Evolutionary conservation across 2,797 vertebrate genomes (phyloP), one percentile per base, ranked within the genome.

Genomic region (Artibeus lituratus): DNA sequence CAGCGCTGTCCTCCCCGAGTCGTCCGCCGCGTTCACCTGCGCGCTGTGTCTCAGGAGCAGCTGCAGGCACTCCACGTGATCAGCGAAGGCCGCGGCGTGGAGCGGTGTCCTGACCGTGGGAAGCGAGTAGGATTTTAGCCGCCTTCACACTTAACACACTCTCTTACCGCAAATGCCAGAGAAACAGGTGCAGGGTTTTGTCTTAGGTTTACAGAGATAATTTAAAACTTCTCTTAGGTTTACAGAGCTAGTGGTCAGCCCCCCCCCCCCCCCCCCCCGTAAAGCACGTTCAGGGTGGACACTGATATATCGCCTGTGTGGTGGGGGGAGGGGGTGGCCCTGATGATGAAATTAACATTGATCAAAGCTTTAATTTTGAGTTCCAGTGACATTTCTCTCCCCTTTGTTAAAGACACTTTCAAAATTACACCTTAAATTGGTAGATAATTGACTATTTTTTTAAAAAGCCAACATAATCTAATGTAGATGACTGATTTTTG

Each of bases 81-180:
- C 99, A 0, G 98, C 98, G 7, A 99, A 99, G 2, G 99, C 99
- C 10, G 99, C 99, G 0, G 99, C 99, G 0, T 99, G 99, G 73
- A 99, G 99, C 39, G 99, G 99, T 0, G 99, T 99, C 97, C 99
- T 99, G 29, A 53, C 59, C 24, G 95, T 73, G 51, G n/a, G 57
- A 80, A 94, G 53, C 21, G 77, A 10, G 24, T 0, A 18, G 0
- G 10, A 22, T 47, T 51, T 95, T 51, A 73, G 49, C 49, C 26
- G 73, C 29, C 78, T 65, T 53, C 69, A n/a, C 78, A 57, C 5
- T 15, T 67, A 74, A 53, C 37, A 24, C 10, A 26, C 26, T 26
- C 12, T 47, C 51, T 67, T 73, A 78, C 55, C 29, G 29, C 21
- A 37, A 49, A 18, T 22, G 67, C 59, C 82, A 22, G n/a, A 73